Evolutionary conservation across 2,113 vertebrate genomes (phyloP), one percentile per base, ranked within the genome.

Genomic region (Sander vitreus): DNA sequence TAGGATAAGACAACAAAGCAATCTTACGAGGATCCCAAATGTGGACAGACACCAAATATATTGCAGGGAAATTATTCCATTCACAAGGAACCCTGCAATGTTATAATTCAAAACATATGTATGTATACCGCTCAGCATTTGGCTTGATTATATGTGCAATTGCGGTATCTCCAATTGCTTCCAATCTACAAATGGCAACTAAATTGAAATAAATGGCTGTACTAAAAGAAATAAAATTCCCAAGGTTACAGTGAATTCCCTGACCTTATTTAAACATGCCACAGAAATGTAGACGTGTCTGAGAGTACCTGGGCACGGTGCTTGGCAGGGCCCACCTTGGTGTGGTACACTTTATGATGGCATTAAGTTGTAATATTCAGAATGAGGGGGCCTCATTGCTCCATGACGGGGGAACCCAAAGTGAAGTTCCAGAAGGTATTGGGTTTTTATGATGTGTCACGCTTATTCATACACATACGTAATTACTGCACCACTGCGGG

Each of bases 401-500:
- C 77, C 77, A 76, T 80, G 76, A 88, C 6, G 73, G 47, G 68
- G 23, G 21, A 77, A 23, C 81, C 83, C 76, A 73, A 83, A 89
- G 80, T 70, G 30, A 80, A 73, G 80, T 80, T 75, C 88, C 91
- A 91, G 80, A 75, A 84, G 75, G 90, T 64, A 55, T 72, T 74
- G 64, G 57, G 73, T 68, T 93, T 94, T 94, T 90, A 94, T 86
- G 73, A 89, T 66, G 88, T 93, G 89, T 85, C 68, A 74, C 67
- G 53, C 91, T 90, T 92, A 91, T 91, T 90, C 92, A 87, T 90
- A 82, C 73, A 47, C 65, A 81, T 65, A 81, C 72, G 86, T 85
- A 93, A 92, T 92, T 86, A 86, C 89, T 81, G 78, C 43, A 51
- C 78, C 70, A 75, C 80, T 80, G 76, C 50, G 54, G 50, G 58